phyloP scores from a whole-genome alignment of 2,888 invertebrate genomes.

The Drosophila austrosaltans region DNA sequence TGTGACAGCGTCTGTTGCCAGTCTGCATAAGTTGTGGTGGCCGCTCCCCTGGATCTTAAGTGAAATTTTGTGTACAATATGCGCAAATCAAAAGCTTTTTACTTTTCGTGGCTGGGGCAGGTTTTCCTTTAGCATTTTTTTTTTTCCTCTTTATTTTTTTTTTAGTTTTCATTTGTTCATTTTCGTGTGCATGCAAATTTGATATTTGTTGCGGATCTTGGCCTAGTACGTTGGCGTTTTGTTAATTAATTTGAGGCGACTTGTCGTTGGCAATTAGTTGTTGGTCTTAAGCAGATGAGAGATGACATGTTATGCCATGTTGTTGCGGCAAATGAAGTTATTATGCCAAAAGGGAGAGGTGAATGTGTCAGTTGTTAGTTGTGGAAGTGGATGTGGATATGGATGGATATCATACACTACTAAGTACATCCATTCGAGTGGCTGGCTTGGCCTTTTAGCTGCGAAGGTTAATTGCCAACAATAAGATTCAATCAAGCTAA shows the following conservation, averaged over 20 bases:
- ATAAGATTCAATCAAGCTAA: constrained; percentile 79
- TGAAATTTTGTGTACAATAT: constrained; percentile 68
- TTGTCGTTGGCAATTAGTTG: constrained; percentile 72
- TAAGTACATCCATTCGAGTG: constrained; percentile 26
- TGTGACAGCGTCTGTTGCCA: constrained; percentile 50
- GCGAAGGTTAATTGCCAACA: constrained; percentile 76
- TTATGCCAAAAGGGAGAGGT: constrained; percentile 43
- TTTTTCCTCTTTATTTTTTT: constrained; percentile 7
- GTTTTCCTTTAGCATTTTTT: background rate
- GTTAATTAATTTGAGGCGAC: constrained; percentile 72
- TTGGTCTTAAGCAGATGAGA: constrained; percentile 62
- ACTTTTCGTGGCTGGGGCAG: constrained; percentile 34
- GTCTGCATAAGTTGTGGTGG: constrained; percentile 24
- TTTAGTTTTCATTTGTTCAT: constrained; percentile 15
- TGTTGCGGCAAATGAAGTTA: constrained; percentile 67
- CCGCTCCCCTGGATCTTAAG: constrained; percentile 50
- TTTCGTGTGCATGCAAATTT: constrained; percentile 60
- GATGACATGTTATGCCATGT: constrained; percentile 75
- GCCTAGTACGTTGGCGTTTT: constrained; percentile 55
- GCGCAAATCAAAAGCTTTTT: constrained; percentile 36
- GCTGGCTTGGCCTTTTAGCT: constrained; percentile 55
- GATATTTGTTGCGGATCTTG: constrained; percentile 19
- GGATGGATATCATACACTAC: background rate
- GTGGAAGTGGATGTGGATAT: background rate
- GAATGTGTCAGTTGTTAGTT: background rate